Conservation (phyloP, 2,113 vertebrate genomes). For the Nothocercus nigrocapillus region DNA sequence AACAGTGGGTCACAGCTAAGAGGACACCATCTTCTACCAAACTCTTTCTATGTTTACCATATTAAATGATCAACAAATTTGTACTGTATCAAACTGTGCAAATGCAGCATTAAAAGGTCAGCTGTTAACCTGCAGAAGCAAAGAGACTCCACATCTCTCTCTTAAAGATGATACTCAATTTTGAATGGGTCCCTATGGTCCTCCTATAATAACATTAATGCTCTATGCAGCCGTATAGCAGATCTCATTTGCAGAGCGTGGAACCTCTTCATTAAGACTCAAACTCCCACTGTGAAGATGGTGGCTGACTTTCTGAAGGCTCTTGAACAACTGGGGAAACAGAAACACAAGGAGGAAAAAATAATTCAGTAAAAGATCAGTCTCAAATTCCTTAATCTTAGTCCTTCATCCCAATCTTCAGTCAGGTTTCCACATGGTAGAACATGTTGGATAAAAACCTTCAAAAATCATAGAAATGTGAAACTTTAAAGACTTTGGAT, state of each 20-base stretch:
- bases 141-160: slow-evolving; percentile 38
- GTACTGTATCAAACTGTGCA: slow-evolving; percentile 1
- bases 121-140: slow-evolving; percentile 25
- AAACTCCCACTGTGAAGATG: background rate
- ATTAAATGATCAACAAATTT: slow-evolving; percentile 44
- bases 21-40: background rate
- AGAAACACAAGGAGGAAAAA: background rate
- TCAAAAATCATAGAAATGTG: background rate
- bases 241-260: background rate
- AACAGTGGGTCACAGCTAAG: background rate
- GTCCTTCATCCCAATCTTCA: background rate
- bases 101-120: slow-evolving; percentile 52
- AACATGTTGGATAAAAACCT: background rate
- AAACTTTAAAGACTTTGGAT: background rate
- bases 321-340: background rate
- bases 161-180: slow-evolving; percentile 42
- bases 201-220: slow-evolving; percentile 27
- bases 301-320: background rate
- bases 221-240: background rate
- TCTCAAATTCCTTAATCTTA: background rate
- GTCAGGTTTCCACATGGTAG: background rate
- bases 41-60: slow-evolving; percentile 10
- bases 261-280: slow-evolving; percentile 43
- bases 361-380: background rate
- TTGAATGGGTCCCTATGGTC: slow-evolving; percentile 15